These are phyloP conservation scores for Druon quercuslanigerum DNA, from an alignment of 1,140 invertebrate species.

Conservation along the genomic window DNA sequence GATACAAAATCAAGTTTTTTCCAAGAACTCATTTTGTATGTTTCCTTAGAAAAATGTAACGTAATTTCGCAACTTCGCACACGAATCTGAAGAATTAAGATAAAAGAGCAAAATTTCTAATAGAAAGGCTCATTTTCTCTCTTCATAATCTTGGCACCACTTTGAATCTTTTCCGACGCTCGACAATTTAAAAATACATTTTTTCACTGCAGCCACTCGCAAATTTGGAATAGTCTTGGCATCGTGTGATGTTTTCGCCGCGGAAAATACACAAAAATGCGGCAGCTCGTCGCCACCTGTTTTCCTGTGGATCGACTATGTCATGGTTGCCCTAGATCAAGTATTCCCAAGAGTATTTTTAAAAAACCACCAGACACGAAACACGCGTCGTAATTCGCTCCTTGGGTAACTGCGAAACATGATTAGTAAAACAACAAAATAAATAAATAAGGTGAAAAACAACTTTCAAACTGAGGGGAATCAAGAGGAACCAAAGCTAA, in stretches of 20 bases:
- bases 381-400: slow-evolving; percentile 37
- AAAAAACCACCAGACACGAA: slow-evolving; percentile 58
- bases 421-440: too few relatives aligned
- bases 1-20: too few relatives aligned
- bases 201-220: neutral
- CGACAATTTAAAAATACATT: slow-evolving; percentile 9
- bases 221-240: slow-evolving; percentile 7
- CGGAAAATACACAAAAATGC: slow-evolving; percentile 36
- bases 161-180: neutral
- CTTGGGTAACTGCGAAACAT: neutral
- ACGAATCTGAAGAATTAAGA: neutral
- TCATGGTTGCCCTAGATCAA: slow-evolving; percentile 69
- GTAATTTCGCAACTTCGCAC: neutral
- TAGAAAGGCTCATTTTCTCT: neutral
- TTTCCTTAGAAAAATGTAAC: too few relatives aligned
- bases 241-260: slow-evolving; percentile 17
- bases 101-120: neutral
- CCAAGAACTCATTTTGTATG: too few relatives aligned
- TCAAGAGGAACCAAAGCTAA: too few relatives aligned
- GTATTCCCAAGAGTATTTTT: slow-evolving; percentile 62
- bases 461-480: too few relatives aligned
- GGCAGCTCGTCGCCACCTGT: slow-evolving; percentile 5
- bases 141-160: neutral
- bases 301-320: slow-evolving; percentile 53
- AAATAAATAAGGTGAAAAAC: too few relatives aligned